These are phyloP conservation scores for Macrotrachela quadricornifera DNA, from an alignment of 1,140 invertebrate species.

Conservation along the genomic window DNA sequence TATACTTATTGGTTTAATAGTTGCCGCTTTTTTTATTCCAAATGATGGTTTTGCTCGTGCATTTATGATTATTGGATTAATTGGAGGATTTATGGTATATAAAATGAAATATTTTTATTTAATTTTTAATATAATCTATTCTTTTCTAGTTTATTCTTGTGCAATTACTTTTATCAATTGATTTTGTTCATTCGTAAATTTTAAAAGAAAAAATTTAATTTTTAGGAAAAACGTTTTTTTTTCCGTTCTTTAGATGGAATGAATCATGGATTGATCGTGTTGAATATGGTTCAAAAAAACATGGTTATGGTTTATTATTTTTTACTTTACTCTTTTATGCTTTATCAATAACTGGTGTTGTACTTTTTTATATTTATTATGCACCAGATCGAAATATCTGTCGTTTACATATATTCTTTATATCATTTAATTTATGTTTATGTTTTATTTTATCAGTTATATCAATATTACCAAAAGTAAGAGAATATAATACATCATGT, in stretches of 20 bases:
- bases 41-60: conserved; percentile 38
- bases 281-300: conserved; percentile 50
- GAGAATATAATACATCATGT: conserved; percentile 38
- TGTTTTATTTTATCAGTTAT: conserved; percentile 60
- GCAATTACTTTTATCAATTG: conserved; percentile 7
- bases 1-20: conserved; percentile 66
- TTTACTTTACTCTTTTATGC: conserved; percentile 62
- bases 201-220: no score
- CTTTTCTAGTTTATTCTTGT: conserved; percentile 19
- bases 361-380: conserved; percentile 73
- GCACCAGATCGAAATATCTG: conserved; percentile 33
- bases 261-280: conserved; percentile 7
- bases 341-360: conserved; percentile 52
- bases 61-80: conserved; percentile 12
- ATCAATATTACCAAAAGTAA: conserved; percentile 71
- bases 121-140: no score
- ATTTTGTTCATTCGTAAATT: conserved; percentile 1
- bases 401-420: conserved; percentile 69
- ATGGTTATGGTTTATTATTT: conserved; percentile 60
- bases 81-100: conserved; percentile 49
- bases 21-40: conserved; percentile 92
- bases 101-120: no score
- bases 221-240: no score
- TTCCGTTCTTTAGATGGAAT: not conserved
- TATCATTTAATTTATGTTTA: conserved; percentile 80